Conservation (phyloP, 2,888 invertebrate genomes). For the Adelognathus sp. region DNA sequence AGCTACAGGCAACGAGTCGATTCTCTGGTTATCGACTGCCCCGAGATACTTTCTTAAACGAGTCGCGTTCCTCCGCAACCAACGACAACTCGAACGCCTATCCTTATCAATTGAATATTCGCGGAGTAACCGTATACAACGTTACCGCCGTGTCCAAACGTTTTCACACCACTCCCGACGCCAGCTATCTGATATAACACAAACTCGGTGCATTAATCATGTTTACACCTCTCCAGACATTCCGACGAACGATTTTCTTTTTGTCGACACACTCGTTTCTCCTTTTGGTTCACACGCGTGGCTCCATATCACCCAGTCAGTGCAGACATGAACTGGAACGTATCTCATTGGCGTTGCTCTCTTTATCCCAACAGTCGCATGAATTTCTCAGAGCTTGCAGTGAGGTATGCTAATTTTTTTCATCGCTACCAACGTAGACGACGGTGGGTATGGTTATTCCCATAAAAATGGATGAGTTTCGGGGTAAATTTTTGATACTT, state of each 20-base stretch:
- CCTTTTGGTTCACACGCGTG: not conserved
- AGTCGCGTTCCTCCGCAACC: constrained; percentile 32
- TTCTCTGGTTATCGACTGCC: constrained; percentile 44
- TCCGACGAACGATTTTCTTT: not conserved
- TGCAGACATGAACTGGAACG: not conserved
- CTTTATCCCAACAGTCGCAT: too few relatives aligned
- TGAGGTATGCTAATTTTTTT: not conserved
- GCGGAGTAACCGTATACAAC: not conserved
- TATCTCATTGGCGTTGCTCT: not conserved
- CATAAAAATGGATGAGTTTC: too few relatives aligned
- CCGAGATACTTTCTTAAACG: constrained; percentile 31
- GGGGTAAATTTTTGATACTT: too few relatives aligned
- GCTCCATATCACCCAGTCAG: not conserved
- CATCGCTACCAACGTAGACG: not conserved
- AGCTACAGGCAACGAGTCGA: not conserved
- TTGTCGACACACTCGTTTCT: not conserved
- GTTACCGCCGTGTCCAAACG: not conserved
- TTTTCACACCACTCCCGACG: constrained; percentile 5
- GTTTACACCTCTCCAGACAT: not conserved
- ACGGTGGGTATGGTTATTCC: too few relatives aligned
- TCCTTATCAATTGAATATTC: constrained; percentile 51
- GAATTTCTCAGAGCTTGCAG: not conserved
- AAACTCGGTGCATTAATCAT: not conserved
- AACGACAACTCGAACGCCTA: constrained; percentile 41
- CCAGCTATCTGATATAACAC: constrained; percentile 3